Base-by-base conservation (phyloP, 92 coral and sea anemone species). In the Muricea muricata region DNA sequence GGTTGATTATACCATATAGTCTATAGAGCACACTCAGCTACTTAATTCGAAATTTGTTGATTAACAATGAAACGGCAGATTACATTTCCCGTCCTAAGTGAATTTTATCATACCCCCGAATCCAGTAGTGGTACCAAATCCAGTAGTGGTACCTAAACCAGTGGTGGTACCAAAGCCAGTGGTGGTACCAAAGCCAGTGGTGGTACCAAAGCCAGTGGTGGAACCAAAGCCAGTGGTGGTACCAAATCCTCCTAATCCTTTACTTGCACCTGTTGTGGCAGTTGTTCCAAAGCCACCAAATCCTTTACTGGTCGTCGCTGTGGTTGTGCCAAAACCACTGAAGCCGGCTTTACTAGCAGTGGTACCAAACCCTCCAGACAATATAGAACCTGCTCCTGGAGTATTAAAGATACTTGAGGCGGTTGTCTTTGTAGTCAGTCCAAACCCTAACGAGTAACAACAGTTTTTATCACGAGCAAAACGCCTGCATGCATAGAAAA, bases 201-300 rank as follows among this genome's bases (percentile, higher is more conserved):
- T 37, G 4, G 42, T 37, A 37, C 42, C 42, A 37, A 37, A 37
- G 4, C 42, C 42, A 37, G 42, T 37, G 12, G 6, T 75, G 2
- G 25, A 42, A 54, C 15, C 45, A 75, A 34, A 54, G 18, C 32
- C 7, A 9, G 42, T 37, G 14, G 48, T 29, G 48, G 21, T 34
- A 29, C 83, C 83, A 56, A 78, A 58, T 28, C 83, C 81, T 47
- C 80, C 80, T 25, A 75, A 52, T 25, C 80, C 80, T 75, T 75
- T 75, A 75, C 55, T 75, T 6, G 75, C 26, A 71, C 15, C 25
- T 13, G 81, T 75, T n/a, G 41, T 30, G 18, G 65, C 29, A 12
- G 66, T n/a, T 9, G 58, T 54, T 13, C 81, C 81, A 57, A 57
- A 57, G 2, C 30, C 70, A 63, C 70, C 70, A 56, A 78, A 58